phyloP scores from a whole-genome alignment of 1,140 invertebrate genomes.

The Dufourea novaeangliae region DNA sequence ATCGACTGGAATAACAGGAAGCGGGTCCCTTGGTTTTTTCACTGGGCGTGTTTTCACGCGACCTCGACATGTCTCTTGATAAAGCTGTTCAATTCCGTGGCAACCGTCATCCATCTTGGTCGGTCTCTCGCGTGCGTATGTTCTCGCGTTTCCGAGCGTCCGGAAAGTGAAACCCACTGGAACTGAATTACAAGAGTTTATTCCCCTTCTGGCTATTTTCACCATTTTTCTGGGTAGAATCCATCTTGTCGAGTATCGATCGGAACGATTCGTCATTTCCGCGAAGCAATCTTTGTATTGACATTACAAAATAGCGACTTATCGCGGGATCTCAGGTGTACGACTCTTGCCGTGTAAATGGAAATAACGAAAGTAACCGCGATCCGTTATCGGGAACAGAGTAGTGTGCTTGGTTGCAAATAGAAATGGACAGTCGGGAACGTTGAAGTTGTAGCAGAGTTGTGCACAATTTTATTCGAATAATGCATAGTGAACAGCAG shows the following conservation, averaged over 20 bases:
- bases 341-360: constrained; percentile 1
- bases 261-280: neutral
- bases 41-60: too few species aligned
- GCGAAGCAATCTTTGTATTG: neutral
- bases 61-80: too few species aligned
- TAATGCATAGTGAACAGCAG: too few species aligned
- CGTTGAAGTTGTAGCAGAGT: neutral
- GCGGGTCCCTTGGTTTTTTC: neutral
- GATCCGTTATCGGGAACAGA: neutral
- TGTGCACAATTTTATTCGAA: too few species aligned
- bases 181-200: neutral
- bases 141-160: constrained; percentile 1
- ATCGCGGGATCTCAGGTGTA: constrained; percentile 13
- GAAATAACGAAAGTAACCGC: constrained; percentile 28
- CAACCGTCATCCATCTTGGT: constrained; percentile 23
- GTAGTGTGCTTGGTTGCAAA: neutral
- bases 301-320: neutral
- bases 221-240: neutral
- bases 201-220: neutral
- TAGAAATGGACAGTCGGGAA: neutral
- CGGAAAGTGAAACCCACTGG: constrained; percentile 2
- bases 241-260: neutral
- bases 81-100: constrained; percentile 21
- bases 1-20: neutral
- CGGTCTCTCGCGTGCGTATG: constrained; percentile 17